A percentile compares a stretch with the other conserved stretches of the same genome.
Evolutionary conservation across 2,888 invertebrate species (phyloP).

Genomic region (Aporophyla nigra): DNA sequence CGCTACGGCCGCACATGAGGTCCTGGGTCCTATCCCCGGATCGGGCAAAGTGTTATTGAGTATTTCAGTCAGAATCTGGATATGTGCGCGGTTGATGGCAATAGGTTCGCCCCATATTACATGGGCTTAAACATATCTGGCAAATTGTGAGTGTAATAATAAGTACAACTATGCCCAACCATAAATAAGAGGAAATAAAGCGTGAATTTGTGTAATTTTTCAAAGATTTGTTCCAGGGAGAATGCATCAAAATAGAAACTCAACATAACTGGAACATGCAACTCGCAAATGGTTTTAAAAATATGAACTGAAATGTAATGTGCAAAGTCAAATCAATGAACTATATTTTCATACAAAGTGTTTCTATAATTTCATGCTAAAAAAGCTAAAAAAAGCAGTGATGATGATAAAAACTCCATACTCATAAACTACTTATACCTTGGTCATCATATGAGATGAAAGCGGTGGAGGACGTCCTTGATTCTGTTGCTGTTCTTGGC

Average conservation of each 20-base stretch:
- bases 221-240: background rate
- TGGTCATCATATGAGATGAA: constrained; percentile 92
- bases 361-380: background rate
- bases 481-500: constrained; percentile 81
- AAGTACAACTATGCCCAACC: too few relatives aligned
- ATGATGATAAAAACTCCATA: background rate
- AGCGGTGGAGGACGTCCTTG: constrained; percentile 89
- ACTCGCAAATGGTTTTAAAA: background rate
- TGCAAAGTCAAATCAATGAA: constrained; percentile 14
- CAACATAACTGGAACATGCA: background rate
- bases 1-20: too few relatives aligned
- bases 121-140: too few relatives aligned
- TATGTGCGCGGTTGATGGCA: too few relatives aligned
- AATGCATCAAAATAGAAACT: background rate
- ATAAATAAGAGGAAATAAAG: too few relatives aligned
- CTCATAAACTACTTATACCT: constrained; percentile 82
- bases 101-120: too few relatives aligned
- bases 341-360: constrained; percentile 6
- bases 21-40: too few relatives aligned
- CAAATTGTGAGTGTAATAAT: too few relatives aligned
- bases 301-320: background rate
- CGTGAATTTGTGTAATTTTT: too few relatives aligned
- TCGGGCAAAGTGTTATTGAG: too few relatives aligned
- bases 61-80: too few relatives aligned
- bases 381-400: constrained; percentile 23